phyloP scores from a whole-genome alignment of 92 coral and sea anemone species.

The Pocillopora meandrina region DNA sequence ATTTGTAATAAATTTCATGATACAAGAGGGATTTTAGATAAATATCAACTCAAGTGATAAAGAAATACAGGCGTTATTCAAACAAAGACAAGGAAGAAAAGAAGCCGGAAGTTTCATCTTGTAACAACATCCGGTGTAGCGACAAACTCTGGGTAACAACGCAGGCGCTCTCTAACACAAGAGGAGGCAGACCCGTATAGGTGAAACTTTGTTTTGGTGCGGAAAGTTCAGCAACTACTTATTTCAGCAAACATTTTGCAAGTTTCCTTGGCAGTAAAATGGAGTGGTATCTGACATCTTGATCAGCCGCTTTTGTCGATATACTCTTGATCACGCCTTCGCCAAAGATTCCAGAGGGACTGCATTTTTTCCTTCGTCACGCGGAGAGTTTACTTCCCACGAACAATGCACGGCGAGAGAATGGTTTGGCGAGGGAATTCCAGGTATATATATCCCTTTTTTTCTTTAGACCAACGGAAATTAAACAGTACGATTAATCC shows the following conservation, averaged over 20 bases:
- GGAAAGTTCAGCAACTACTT: background rate
- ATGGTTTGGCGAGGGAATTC: constrained; percentile 93
- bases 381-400: constrained; percentile 65
- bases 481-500: background rate
- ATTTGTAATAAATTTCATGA: too few species aligned
- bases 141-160: constrained; percentile 39
- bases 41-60: too few species aligned
- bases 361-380: constrained; percentile 57
- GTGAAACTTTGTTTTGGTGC: background rate
- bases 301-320: background rate
- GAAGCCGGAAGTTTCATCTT: background rate
- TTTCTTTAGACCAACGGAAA: background rate
- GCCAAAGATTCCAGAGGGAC: constrained; percentile 29
- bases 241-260: background rate
- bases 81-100: background rate
- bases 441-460: constrained; percentile 53
- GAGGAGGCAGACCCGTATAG: background rate
- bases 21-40: too few species aligned
- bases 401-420: constrained; percentile 62
- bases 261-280: background rate
- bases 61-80: background rate
- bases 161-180: background rate
- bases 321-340: background rate
- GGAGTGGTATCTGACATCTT: background rate
- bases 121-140: constrained; percentile 27